Evolutionary conservation across 1,140 invertebrate genomes (phyloP).

Genomic region (Venustaconcha ellipsiformis): DNA sequence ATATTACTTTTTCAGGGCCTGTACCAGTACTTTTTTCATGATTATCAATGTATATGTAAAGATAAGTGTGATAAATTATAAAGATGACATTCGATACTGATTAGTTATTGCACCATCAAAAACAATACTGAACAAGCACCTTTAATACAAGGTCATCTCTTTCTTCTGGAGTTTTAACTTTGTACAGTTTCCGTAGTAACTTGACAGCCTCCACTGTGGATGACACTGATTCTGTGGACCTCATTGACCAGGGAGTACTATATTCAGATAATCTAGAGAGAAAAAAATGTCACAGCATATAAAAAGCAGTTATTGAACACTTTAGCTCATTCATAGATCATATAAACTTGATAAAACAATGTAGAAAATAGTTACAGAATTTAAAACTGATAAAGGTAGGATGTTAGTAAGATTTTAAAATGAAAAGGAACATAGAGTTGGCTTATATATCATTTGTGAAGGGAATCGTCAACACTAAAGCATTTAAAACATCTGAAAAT

Average conservation of each 20-base stretch:
- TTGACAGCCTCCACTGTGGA: constrained; percentile 42
- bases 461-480: no score
- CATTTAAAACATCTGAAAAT: no score
- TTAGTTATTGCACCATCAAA: not conserved
- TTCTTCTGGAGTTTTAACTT: constrained; percentile 31
- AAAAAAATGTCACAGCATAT: no score
- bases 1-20: no score
- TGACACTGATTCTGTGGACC: constrained; percentile 29
- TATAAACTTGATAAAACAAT: no score
- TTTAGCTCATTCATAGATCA: no score
- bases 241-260: constrained; percentile 26
- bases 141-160: constrained; percentile 41
- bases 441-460: no score
- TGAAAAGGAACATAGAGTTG: no score
- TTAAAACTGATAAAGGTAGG: no score
- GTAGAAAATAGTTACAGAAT: no score
- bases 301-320: no score
- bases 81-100: not conserved
- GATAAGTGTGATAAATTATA: not conserved
- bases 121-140: constrained; percentile 13
- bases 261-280: constrained; percentile 27
- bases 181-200: constrained; percentile 42
- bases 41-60: not conserved
- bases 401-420: no score
- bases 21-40: not conserved